Evolutionary conservation across 2,797 vertebrate species (phyloP), one percentile per base, ranked within the genome.

Genomic region (Sphenodon punctatus): DNA sequence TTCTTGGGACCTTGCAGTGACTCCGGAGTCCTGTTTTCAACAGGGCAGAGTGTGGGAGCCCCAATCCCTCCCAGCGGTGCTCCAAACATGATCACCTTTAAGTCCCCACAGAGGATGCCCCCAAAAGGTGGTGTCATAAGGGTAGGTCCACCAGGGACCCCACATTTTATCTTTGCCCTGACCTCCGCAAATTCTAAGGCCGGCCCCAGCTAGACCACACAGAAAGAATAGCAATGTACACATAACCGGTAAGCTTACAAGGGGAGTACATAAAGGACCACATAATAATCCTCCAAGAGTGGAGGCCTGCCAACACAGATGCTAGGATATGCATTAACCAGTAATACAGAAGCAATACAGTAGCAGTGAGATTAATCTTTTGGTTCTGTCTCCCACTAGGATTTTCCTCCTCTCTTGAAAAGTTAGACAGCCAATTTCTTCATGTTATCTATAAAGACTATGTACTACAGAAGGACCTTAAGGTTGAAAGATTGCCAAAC

Each of bases 211-310:
- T n/a, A n/a, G n/a, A n/a, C 20, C 45, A 32, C 2, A 46, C 42
- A 38, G 66, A 64, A 60, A 22, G 0, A 1, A 38, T 17, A 1
- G 0, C 27, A 36, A 27, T 10, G 7, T 2, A 7, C 17, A 60
- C 63, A 16, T 20, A 51, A 39, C 3, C 9, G 10, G 32, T 43
- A 39, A 68, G 27, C 1, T 6, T 7, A 17, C 8, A 27, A 17
- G n/a, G 27, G 15, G 51, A 27, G 15, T 51, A 66, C 27, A 6
- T 4, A 0, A 45, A 17, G 3, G 8, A 38, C 51, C 27, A 1
- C 0, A 1, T 3, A 2, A 56, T 56, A 53, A 22, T 30, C 27
- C 51, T 27, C 27, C n/a, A 53, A 53, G 27, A 53, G 16, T 53
- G 17, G 4, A 4, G 42, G n/a, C 58, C 27, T 74, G 36, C 23